phyloP scores from a whole-genome alignment of 92 coral and sea anemone genomes.

The Scolanthus callimorphus region DNA sequence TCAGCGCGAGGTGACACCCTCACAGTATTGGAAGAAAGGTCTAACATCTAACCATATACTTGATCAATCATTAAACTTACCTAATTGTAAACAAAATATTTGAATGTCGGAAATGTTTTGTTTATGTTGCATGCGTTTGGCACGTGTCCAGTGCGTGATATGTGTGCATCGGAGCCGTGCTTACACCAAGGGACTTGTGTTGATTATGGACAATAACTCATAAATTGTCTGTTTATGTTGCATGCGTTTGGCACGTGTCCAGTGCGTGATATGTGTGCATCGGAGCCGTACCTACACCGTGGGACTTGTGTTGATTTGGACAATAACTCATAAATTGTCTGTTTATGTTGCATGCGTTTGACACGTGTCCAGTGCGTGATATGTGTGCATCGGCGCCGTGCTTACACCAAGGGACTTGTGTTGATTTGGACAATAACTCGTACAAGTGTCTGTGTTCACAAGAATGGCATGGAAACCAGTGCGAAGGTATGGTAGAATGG shows the following conservation, averaged over 20 bases:
- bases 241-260: neutral
- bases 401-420: constrained; percentile 81
- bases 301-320: constrained; percentile 75
- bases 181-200: constrained; percentile 66
- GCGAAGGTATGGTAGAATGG: too few species aligned
- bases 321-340: constrained; percentile 9
- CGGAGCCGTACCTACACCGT: constrained; percentile 61
- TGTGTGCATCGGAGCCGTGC: constrained; percentile 68
- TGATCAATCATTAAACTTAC: too few species aligned
- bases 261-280: constrained; percentile 48
- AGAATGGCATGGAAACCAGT: constrained; percentile 77
- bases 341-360: constrained; percentile 26
- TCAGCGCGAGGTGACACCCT: too few species aligned
- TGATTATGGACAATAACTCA: too few species aligned
- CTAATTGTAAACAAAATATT: too few species aligned
- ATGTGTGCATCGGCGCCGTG: constrained; percentile 87
- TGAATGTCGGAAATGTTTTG: neutral
- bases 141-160: constrained; percentile 18
- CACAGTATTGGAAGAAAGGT: too few species aligned
- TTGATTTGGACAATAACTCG: constrained; percentile 64
- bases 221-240: neutral
- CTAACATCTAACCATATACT: too few species aligned
- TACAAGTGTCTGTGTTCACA: constrained; percentile 70
- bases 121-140: neutral
- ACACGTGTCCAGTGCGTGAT: constrained; percentile 30